Evolutionary conservation across 2,797 vertebrate species (phyloP).

Genomic region (Crypturellus tataupa): DNA sequence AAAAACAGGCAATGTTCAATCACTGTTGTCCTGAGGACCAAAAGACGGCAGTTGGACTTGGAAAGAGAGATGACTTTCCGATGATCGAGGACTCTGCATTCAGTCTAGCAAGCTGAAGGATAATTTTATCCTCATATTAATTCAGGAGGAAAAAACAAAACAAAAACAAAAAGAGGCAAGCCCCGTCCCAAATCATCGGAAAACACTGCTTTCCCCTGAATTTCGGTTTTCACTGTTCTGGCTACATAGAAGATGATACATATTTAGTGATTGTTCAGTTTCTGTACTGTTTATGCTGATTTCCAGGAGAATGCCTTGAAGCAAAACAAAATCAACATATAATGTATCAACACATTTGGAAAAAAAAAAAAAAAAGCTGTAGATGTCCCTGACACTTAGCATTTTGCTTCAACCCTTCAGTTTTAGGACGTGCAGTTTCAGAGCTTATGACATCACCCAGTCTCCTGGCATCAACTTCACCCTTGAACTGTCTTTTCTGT

Average conservation of each 20-base stretch:
- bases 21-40: not conserved
- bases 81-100: not conserved
- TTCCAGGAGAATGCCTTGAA: not conserved
- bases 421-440: not conserved
- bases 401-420: not conserved
- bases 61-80: not conserved
- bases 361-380: not conserved
- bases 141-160: not conserved
- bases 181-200: accelerated
- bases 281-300: not conserved
- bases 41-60: not conserved
- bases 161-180: too few relatives aligned
- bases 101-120: not conserved
- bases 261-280: not conserved
- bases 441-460: not conserved
- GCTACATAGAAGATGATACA: not conserved
- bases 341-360: not conserved
- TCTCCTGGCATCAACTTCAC: conserved; percentile 45
- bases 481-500: conserved; percentile 12
- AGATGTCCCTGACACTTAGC: not conserved
- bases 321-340: not conserved
- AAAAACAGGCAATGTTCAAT: not conserved
- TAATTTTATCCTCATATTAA: not conserved
- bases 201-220: not conserved
- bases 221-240: not conserved